phyloP scores from a whole-genome alignment of 1,140 invertebrate genomes.

The Colletes gigas region DNA sequence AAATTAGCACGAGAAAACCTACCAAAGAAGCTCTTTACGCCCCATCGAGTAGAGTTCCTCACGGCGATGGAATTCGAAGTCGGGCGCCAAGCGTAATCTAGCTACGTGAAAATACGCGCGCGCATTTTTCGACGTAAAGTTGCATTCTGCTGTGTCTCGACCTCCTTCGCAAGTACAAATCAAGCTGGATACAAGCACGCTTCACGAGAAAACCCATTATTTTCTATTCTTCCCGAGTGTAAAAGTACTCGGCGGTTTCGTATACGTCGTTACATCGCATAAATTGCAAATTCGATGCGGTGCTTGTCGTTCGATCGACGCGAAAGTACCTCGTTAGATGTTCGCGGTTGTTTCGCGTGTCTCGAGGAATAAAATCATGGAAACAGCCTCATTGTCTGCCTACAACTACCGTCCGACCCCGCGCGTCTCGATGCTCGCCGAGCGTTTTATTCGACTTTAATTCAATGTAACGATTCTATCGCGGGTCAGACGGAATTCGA shows the following conservation, averaged over 20 bases:
- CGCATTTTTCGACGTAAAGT: no score
- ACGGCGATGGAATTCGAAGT: neutral
- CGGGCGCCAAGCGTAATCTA: neutral
- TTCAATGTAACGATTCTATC: slow-evolving; percentile 60
- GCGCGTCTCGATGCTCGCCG: neutral
- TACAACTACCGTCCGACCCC: neutral
- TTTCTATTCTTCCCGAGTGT: neutral
- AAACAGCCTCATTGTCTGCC: slow-evolving; percentile 16
- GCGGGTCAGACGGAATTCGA: slow-evolving; percentile 20
- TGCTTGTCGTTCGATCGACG: neutral
- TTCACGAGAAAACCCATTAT: neutral
- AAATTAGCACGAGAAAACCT: neutral
- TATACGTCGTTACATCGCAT: no score
- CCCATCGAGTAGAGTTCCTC: neutral
- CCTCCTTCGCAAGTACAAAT: no score
- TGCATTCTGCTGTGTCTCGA: neutral
- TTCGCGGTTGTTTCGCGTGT: slow-evolving; percentile 7
- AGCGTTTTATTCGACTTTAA: slow-evolving; percentile 56
- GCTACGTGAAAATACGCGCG: neutral
- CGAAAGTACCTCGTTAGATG: slow-evolving; percentile 20
- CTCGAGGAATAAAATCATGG: slow-evolving; percentile 39
- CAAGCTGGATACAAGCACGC: neutral
- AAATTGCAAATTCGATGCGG: neutral
- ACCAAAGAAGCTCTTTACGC: neutral
- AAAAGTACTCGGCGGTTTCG: neutral